Percentiles rank a stretch among this genome's conserved stretches.
Conservation (phyloP, 2,888 invertebrate genomes). For the Marasmarcha lunaedactyla region DNA sequence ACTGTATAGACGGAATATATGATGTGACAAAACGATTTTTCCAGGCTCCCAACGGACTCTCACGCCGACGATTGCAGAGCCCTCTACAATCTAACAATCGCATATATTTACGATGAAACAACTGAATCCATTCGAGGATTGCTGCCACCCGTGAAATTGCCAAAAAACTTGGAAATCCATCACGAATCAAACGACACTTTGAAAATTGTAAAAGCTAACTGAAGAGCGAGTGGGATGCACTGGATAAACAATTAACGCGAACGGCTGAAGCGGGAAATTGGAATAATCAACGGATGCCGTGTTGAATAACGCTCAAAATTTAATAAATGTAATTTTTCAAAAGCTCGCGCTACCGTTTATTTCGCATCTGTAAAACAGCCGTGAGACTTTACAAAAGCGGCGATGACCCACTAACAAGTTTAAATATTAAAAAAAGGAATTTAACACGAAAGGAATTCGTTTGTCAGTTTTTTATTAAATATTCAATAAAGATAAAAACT, state of each 20-base stretch:
- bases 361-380: slow-evolving; percentile 15
- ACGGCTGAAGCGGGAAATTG: slow-evolving; percentile 49
- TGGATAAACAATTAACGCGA: slow-evolving; percentile 58
- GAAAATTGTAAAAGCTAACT: slow-evolving; percentile 59
- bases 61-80: neutral
- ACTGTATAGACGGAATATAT: slow-evolving; percentile 1
- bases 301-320: slow-evolving; percentile 38
- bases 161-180: slow-evolving; percentile 63
- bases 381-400: slow-evolving; percentile 16
- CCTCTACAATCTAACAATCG: slow-evolving; percentile 1
- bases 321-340: slow-evolving; percentile 46
- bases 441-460: too few species aligned
- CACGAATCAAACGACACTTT: slow-evolving; percentile 67
- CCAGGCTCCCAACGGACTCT: neutral
- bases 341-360: slow-evolving; percentile 22
- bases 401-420: slow-evolving; percentile 24
- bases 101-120: slow-evolving; percentile 1
- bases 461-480: too few species aligned
- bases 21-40: neutral
- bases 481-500: too few species aligned
- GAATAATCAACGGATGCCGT: slow-evolving; percentile 47
- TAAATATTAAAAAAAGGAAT: slow-evolving; percentile 13
- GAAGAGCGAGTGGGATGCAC: slow-evolving; percentile 54
- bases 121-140: slow-evolving; percentile 41
- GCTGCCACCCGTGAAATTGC: slow-evolving; percentile 58